Base-by-base conservation (phyloP, 2,797 vertebrate genomes). In the Trachurus trachurus region DNA sequence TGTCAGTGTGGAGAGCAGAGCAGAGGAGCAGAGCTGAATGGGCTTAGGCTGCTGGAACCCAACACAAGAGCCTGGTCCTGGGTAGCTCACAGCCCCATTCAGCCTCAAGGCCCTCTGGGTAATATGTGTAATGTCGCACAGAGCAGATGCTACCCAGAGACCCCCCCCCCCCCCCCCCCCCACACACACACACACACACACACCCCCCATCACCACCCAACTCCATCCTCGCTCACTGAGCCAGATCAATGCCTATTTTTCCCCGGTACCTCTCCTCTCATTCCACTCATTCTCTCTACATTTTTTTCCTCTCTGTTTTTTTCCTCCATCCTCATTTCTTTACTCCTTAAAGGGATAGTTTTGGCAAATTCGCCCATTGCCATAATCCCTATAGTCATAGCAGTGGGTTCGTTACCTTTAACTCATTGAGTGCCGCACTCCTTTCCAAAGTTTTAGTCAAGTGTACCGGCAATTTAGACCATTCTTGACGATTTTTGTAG, bases 91-190 rank as follows among this genome's bases (percentile, higher is more conserved):
- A 9, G 54, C 21, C 44, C 26, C 50, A 26, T n/a, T 40, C 69
- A 69, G 60, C 77, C 74, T 65, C 64, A 44, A n/a, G 59, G 87
- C 72, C 61, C 26, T 81, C 85, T 89, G 87, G 83, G 85, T 86
- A 83, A 83, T 68, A 40, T 61, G 71, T 84, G 81, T 83, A 66
- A 63, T 42, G 57, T 81, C 74, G 37, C 81, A 81, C 40, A 86
- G 53, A 86, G 76, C 71, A 81, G 77, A 79, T 67, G 78, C 58
- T 78, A 75, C 76, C 59, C 49, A 66, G 65, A 6, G 68, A 75
- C 39, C 12, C 47, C 50, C 26, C 31, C 2, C 31, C n/a, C 15
- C 21, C 16, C 2, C 11, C 42, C 40, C 49, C 39, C 22, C 42
- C 34, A n/a, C n/a, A n/a, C n/a, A n/a, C n/a, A n/a, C n/a, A n/a